These are phyloP conservation scores for Ivindomyrus marchei DNA, from an alignment of 2,113 vertebrate genomes.

Conservation along the genomic window DNA sequence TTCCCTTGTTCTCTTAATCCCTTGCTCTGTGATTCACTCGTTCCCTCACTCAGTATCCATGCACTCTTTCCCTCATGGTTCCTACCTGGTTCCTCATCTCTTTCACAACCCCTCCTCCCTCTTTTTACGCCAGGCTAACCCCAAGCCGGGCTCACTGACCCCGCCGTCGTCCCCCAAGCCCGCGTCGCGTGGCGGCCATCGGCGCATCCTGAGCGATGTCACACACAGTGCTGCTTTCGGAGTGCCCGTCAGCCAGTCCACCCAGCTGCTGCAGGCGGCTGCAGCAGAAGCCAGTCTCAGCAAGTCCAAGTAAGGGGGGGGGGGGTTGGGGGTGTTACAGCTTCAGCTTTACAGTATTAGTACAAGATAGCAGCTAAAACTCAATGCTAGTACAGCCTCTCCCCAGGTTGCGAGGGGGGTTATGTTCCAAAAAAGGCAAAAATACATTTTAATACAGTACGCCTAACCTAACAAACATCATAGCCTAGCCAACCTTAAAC, in stretches of 20 bases:
- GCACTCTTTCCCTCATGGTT: neutral
- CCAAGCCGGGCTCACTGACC: conserved; percentile 65
- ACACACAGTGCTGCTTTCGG: conserved; percentile 69
- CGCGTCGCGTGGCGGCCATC: conserved; percentile 64
- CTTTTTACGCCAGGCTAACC: conserved; percentile 27
- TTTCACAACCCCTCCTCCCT: neutral
- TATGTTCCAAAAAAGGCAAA: neutral
- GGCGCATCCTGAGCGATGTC: conserved; percentile 74
- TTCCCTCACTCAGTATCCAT: neutral
- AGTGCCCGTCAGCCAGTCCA: conserved; percentile 70
- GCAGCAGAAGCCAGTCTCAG: conserved; percentile 74
- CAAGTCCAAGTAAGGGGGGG: conserved; percentile 73
- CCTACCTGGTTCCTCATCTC: neutral
- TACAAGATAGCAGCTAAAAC: neutral
- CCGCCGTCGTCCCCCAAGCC: conserved; percentile 82
- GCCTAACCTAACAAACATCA: neutral
- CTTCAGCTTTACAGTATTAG: neutral
- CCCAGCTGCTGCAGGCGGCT: conserved; percentile 74
- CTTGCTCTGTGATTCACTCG: neutral
- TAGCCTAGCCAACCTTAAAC: neutral
- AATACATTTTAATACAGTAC: neutral
- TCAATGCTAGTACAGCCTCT: neutral
- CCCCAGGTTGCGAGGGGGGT: neutral
- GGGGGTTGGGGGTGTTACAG: neutral
- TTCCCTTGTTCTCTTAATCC: neutral